Conservation (phyloP, 64 coral and sea anemone species). For the Actinia tenebrosa region DNA sequence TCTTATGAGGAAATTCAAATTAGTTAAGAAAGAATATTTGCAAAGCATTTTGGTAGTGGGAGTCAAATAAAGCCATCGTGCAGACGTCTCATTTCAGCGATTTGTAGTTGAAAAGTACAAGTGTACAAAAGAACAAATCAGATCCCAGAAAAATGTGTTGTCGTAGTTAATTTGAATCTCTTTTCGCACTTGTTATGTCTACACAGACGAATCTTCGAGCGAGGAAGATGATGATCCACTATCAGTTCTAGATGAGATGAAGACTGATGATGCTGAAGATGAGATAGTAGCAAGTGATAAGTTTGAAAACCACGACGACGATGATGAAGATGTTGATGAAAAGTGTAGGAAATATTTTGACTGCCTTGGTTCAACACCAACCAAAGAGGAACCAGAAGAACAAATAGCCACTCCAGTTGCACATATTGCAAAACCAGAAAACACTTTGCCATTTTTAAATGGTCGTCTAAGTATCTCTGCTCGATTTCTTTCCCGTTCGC, state of each 20-base stretch:
- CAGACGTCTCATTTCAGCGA: too few species aligned
- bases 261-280: constrained; percentile 3
- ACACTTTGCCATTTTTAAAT: background rate
- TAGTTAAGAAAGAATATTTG: too few species aligned
- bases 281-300: background rate
- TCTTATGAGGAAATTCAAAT: too few species aligned
- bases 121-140: too few species aligned
- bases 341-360: constrained; percentile 18
- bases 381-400: constrained; percentile 4
- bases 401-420: background rate
- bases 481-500: constrained; percentile 48
- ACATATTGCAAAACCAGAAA: background rate
- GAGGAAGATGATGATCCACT: constrained; percentile 27
- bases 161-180: too few species aligned
- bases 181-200: background rate
- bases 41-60: too few species aligned
- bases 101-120: too few species aligned
- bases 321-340: constrained; percentile 23
- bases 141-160: too few species aligned
- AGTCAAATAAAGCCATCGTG: too few species aligned
- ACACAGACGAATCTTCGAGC: constrained; percentile 23
- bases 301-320: constrained; percentile 9
- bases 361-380: constrained; percentile 20
- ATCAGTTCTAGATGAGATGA: background rate
- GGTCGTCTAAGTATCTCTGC: constrained; percentile 53